Evolutionary conservation across 2,113 vertebrate genomes (phyloP).

Genomic region (Parus major): DNA sequence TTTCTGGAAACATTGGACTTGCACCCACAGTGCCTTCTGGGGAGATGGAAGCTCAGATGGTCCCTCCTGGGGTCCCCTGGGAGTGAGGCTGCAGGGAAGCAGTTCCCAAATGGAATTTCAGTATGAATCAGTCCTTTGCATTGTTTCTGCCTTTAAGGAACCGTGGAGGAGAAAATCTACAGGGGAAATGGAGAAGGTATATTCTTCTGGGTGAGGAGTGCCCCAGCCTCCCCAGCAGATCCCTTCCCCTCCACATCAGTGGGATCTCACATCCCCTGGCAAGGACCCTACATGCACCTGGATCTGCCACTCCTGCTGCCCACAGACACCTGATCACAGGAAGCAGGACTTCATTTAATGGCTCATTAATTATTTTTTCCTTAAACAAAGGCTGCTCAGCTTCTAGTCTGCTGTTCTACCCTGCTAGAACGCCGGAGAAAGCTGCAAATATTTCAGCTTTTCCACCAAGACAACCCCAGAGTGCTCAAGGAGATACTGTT

Average conservation of each 20-base stretch:
- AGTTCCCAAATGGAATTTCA: neutral
- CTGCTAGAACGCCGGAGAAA: neutral
- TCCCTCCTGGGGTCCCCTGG: neutral
- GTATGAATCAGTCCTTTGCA: neutral
- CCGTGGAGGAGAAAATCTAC: neutral
- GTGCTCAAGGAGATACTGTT: constrained; percentile 47
- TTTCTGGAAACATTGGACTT: neutral
- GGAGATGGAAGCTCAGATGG: neutral
- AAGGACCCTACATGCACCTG: neutral
- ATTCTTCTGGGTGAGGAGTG: neutral
- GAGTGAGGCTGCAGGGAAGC: neutral
- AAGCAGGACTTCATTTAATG: constrained; percentile 43
- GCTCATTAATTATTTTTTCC: constrained; percentile 38
- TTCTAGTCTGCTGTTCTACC: neutral
- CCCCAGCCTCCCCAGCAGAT: neutral
- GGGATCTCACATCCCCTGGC: fast-evolving
- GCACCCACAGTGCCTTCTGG: fast-evolving
- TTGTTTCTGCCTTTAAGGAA: neutral
- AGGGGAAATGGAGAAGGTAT: neutral
- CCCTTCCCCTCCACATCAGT: neutral
- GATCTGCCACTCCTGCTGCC: neutral
- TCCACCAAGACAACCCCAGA: neutral
- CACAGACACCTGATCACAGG: neutral
- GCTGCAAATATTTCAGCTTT: constrained; percentile 45
- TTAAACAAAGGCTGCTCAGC: constrained; percentile 44